phyloP scores from a whole-genome alignment of 2,113 vertebrate species.

The Stictonetta naevosa region DNA sequence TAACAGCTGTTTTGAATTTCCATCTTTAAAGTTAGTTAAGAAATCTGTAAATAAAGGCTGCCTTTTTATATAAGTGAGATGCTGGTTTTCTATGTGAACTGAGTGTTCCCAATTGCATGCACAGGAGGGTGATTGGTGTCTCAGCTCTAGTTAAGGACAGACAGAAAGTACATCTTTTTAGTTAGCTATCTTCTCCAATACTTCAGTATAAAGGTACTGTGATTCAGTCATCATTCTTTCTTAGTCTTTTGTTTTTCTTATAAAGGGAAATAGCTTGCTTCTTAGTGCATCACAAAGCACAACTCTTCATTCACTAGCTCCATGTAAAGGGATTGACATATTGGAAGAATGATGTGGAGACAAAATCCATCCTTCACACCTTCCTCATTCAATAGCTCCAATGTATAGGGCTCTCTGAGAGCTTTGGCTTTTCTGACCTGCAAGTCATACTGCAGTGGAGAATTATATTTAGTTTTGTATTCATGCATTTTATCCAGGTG shows the following conservation, averaged over 20 bases:
- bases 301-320: neutral
- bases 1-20: neutral
- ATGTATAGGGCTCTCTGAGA: accelerated
- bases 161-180: neutral
- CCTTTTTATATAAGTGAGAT: neutral
- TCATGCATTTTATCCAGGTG: neutral
- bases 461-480: neutral
- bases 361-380: neutral
- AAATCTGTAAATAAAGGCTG: neutral
- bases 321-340: neutral
- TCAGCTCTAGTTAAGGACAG: neutral
- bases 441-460: neutral
- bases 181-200: neutral
- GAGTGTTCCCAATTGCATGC: neutral
- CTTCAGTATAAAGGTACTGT: neutral
- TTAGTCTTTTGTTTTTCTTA: neutral
- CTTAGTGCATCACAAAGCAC: neutral
- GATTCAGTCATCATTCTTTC: neutral
- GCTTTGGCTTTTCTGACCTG: neutral
- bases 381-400: neutral
- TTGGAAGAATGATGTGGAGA: neutral
- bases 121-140: neutral
- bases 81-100: neutral
- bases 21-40: neutral
- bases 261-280: neutral